phyloP scores from a whole-genome alignment of 2,797 vertebrate species.

The Mus caroli region DNA sequence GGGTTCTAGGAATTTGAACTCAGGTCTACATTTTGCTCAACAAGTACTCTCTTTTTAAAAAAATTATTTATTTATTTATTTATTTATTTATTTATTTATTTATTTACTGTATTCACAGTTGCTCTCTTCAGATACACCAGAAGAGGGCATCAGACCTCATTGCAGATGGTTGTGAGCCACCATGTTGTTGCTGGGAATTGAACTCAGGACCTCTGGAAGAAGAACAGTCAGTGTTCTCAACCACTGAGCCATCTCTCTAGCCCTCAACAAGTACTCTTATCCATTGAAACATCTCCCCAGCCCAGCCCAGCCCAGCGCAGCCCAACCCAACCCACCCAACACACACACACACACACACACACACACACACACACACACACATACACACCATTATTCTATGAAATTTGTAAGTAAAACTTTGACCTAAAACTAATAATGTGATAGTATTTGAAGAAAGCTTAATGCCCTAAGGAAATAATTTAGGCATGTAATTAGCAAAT shows the following conservation, averaged over 20 bases:
- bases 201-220: too few relatives aligned
- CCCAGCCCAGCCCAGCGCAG: too few relatives aligned
- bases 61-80: too few relatives aligned
- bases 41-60: neutral
- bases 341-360: neutral
- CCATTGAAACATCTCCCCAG: neutral
- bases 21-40: neutral
- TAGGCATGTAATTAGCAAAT: neutral
- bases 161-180: too few relatives aligned
- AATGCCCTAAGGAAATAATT: neutral
- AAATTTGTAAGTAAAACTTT: constrained; percentile 31
- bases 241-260: too few relatives aligned
- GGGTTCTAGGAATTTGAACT: neutral
- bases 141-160: too few relatives aligned
- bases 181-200: too few relatives aligned
- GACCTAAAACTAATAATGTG: neutral
- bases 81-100: too few relatives aligned
- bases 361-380: neutral
- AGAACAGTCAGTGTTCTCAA: too few relatives aligned
- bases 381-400: neutral
- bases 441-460: neutral
- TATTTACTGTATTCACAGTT: too few relatives aligned
- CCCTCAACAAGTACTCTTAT: neutral
- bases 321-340: too few relatives aligned
- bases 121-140: too few relatives aligned